A percentile compares a stretch with the other conserved stretches of the same genome.
Evolutionary conservation across 2,113 vertebrate species (phyloP).

Genomic region (Cryptomyrus ogoouensis): DNA sequence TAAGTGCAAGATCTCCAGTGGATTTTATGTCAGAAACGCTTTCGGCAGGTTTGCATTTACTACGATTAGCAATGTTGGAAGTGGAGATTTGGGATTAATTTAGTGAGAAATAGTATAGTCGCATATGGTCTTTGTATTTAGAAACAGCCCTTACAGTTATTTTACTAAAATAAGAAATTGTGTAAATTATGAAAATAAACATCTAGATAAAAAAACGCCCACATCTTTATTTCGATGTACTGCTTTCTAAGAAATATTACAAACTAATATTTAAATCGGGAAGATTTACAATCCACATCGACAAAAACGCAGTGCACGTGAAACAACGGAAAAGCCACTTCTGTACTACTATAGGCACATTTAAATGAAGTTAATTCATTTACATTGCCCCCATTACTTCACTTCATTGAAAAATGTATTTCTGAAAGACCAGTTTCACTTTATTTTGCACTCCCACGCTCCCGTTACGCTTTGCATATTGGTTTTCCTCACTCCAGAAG

Average conservation of each 20-base stretch:
- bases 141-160: background rate
- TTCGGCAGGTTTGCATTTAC: background rate
- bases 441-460: background rate
- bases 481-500: background rate
- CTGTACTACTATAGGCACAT: background rate
- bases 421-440: background rate
- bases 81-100: background rate
- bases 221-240: background rate
- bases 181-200: background rate
- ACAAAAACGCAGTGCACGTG: background rate
- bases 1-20: background rate
- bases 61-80: background rate
- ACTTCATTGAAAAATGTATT: background rate
- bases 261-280: background rate
- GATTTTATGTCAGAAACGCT: background rate
- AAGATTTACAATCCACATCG: background rate
- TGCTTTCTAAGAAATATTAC: background rate
- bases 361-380: background rate
- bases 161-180: background rate
- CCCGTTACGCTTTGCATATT: background rate
- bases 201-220: background rate
- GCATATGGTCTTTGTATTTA: background rate
- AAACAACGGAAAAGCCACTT: background rate
- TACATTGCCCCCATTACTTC: background rate
- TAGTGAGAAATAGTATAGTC: background rate